Conservation (phyloP, 2,888 invertebrate genomes). For the Ophraella communa region DNA sequence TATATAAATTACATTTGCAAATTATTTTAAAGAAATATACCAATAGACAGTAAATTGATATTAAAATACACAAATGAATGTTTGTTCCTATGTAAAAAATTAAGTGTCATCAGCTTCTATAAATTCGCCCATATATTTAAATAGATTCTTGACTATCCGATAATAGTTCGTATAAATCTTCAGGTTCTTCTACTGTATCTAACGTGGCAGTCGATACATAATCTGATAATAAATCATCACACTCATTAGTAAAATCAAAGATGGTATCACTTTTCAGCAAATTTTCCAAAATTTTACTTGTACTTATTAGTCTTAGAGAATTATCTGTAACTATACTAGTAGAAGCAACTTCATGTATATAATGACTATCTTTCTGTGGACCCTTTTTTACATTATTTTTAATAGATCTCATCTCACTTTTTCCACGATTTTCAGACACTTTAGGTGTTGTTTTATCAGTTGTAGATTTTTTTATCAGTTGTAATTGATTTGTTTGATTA, state of each 20-base stretch:
- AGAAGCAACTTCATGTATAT: neutral
- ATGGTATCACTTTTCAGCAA: conserved; percentile 44
- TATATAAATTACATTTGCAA: too few relatives aligned
- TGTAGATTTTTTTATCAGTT: too few relatives aligned
- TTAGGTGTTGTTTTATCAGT: too few relatives aligned
- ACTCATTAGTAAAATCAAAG: conserved; percentile 39
- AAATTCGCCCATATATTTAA: conserved; percentile 53
- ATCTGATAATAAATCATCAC: conserved; percentile 41
- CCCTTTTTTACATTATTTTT: conserved; percentile 31
- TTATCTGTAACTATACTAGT: conserved; percentile 36
- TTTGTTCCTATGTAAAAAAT: too few relatives aligned
- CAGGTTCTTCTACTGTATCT: too few relatives aligned
- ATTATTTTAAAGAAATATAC: too few relatives aligned
- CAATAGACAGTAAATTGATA: too few relatives aligned
- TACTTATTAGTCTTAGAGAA: conserved; percentile 34
- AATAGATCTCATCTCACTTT: conserved; percentile 39
- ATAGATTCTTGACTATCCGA: conserved; percentile 51
- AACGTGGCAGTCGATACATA: conserved; percentile 14
- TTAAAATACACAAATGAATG: too few relatives aligned
- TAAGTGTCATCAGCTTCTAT: conserved; percentile 40
- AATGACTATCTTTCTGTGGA: conserved; percentile 28
- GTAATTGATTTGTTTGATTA: too few relatives aligned
- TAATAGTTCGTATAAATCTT: conserved; percentile 14
- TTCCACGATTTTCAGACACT: too few relatives aligned
- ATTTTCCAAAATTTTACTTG: conserved; percentile 51